A percentile compares a stretch with the other conserved stretches of the same genome.
Evolutionary conservation across 2,797 vertebrate genomes (phyloP).

Genomic region (Semotilus atromaculatus): DNA sequence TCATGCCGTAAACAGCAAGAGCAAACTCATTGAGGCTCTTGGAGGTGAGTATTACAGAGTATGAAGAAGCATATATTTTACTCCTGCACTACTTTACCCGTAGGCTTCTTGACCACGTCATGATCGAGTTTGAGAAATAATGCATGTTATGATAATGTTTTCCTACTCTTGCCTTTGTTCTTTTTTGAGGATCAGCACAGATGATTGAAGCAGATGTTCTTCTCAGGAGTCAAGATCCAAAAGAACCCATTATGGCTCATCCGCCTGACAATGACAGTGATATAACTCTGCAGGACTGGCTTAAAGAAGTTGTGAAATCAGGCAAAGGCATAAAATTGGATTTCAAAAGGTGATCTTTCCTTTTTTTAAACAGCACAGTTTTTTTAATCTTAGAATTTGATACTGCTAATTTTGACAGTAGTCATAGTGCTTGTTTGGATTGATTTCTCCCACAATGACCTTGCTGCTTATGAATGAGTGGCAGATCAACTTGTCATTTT

Average conservation of each 20-base stretch:
- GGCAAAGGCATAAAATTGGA: constrained; percentile 92
- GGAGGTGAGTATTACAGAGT: constrained; percentile 70
- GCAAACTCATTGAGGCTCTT: constrained; percentile 75
- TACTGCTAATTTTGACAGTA: constrained; percentile 42
- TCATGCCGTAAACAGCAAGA: constrained; percentile 86
- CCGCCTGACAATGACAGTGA: constrained; percentile 89
- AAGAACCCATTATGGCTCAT: constrained; percentile 91
- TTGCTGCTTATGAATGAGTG: background rate
- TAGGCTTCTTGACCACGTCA: background rate
- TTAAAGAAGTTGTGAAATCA: constrained; percentile 74
- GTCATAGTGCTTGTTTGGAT: constrained; percentile 4
- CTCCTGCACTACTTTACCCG: background rate
- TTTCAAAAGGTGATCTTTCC: constrained; percentile 88
- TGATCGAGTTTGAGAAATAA: background rate
- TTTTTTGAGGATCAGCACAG: constrained; percentile 77
- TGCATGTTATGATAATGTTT: background rate
- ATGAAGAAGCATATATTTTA: background rate
- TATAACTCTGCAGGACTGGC: constrained; percentile 87
- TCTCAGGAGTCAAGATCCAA: constrained; percentile 73
- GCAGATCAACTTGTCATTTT: background rate
- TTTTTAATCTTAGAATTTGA: background rate
- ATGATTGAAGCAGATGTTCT: constrained; percentile 94
- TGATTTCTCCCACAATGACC: background rate
- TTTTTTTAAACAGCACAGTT: background rate
- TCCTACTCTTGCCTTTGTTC: background rate